Conservation (phyloP, 2,888 invertebrate species). For the Endomychus coccineus region DNA sequence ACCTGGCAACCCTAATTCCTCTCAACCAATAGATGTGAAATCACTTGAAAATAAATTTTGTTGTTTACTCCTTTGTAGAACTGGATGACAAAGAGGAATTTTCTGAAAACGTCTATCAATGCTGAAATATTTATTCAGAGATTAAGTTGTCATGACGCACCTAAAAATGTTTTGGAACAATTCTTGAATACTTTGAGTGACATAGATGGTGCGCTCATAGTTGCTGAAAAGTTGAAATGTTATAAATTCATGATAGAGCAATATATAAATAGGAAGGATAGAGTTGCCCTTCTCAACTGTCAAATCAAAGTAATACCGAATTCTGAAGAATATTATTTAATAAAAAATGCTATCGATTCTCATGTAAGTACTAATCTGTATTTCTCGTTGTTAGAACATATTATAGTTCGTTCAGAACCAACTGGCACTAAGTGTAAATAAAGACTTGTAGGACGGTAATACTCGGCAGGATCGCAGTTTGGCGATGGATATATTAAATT, state of each 20-base stretch:
- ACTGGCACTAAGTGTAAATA: no score
- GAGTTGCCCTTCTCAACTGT: slow-evolving; percentile 54
- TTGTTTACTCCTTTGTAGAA: slow-evolving; percentile 39
- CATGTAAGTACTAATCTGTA: slow-evolving; percentile 21
- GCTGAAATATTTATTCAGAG: slow-evolving; percentile 33
- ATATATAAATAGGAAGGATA: slow-evolving; percentile 54
- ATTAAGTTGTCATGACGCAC: slow-evolving; percentile 36
- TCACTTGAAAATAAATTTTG: slow-evolving; percentile 2
- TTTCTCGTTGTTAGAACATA: no score
- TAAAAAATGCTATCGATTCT: slow-evolving; percentile 56
- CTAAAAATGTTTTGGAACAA: slow-evolving; percentile 42
- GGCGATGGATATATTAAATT: no score
- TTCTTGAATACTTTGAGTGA: slow-evolving; percentile 34
- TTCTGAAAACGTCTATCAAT: slow-evolving; percentile 33
- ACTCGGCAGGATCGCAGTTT: no score
- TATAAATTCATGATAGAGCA: slow-evolving; percentile 59
- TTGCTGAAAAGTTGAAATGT: slow-evolving; percentile 59
- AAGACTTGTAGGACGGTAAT: no score
- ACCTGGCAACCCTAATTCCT: no score
- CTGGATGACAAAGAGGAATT: slow-evolving; percentile 45
- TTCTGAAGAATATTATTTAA: slow-evolving; percentile 65
- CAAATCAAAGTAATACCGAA: slow-evolving; percentile 55
- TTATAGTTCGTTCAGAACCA: no score
- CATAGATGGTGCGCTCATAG: slow-evolving; percentile 49
- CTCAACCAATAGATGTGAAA: no score